Percentiles rank a stretch among this genome's conserved stretches.
phyloP scores from a whole-genome alignment of 2,113 vertebrate genomes.

The Myrmophylax atrothorax region DNA sequence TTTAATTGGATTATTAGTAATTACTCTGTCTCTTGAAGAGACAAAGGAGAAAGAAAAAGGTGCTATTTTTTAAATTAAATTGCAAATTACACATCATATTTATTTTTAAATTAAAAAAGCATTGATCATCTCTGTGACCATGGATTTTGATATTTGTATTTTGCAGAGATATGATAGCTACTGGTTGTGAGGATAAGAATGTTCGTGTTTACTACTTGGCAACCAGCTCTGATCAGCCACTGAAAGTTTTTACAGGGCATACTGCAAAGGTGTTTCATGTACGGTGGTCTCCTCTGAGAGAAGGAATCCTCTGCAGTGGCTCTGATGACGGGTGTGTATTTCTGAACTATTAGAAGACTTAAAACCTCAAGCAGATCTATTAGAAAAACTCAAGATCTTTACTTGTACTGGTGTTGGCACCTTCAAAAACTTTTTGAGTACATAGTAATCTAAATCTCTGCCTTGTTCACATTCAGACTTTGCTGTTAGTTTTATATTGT shows the following conservation, averaged over 20 bases:
- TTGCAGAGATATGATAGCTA: slow-evolving; percentile 96
- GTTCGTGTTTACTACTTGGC: slow-evolving; percentile 97
- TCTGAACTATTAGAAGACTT: not conserved
- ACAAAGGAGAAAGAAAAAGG: not conserved
- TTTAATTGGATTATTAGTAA: not conserved
- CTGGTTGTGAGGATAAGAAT: slow-evolving; percentile 96
- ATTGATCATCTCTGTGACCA: not conserved
- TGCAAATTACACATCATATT: not conserved
- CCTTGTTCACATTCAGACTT: not conserved
- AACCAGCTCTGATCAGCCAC: slow-evolving; percentile 93
- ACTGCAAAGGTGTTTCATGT: slow-evolving; percentile 96
- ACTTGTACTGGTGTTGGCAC: not conserved
- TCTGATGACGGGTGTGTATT: slow-evolving; percentile 90
- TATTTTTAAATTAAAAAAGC: not conserved
- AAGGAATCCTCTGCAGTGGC: slow-evolving; percentile 96
- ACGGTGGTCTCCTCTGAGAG: slow-evolving; percentile 94
- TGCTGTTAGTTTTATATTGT: not conserved
- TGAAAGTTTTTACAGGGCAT: slow-evolving; percentile 94
- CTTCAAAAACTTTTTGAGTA: not conserved
- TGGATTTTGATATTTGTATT: not conserved
- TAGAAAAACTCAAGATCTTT: not conserved
- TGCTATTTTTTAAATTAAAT: not conserved
- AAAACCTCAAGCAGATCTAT: not conserved
- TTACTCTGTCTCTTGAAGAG: not conserved
- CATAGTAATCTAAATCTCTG: not conserved